Evolutionary conservation across 1,140 invertebrate species (phyloP).

Genomic region (Pseudomyrmex concolor): DNA sequence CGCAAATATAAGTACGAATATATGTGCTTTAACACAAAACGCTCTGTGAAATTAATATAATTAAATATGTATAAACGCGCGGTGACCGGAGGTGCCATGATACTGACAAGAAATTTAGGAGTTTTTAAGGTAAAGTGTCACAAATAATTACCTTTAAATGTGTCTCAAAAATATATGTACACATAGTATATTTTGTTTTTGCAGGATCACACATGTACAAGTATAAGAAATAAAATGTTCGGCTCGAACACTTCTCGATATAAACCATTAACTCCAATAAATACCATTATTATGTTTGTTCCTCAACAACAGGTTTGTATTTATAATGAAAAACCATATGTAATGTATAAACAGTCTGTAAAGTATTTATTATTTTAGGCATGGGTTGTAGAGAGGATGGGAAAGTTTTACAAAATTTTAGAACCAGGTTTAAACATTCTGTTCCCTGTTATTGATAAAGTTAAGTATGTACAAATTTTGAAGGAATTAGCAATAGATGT

Average conservation of each 20-base stretch:
- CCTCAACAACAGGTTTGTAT: conserved; percentile 96
- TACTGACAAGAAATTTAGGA: conserved; percentile 68
- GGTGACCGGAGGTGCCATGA: conserved; percentile 63
- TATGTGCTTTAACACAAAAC: conserved; percentile 15
- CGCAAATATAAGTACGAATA: conserved; percentile 3
- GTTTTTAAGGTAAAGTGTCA: conserved; percentile 67
- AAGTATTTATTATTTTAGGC: conserved; percentile 86
- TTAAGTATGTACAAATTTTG: conserved; percentile 99
- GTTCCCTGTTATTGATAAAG: conserved; percentile 95
- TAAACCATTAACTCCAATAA: conserved; percentile 91
- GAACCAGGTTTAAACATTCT: conserved; percentile 98
- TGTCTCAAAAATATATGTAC: not conserved
- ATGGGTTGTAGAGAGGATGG: conserved; percentile 99
- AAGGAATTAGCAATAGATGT: conserved; percentile 99
- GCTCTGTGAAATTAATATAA: conserved; percentile 8
- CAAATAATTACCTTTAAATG: not conserved
- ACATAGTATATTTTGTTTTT: not conserved
- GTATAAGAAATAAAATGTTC: conserved; percentile 61
- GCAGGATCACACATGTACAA: conserved; percentile 64
- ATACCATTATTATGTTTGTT: conserved; percentile 98
- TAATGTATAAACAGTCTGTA: too few species aligned
- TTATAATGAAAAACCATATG: not conserved
- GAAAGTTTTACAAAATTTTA: conserved; percentile 96
- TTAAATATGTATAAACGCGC: conserved; percentile 46
- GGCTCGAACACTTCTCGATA: conserved; percentile 80